phyloP scores from a whole-genome alignment of 2,888 invertebrate species.

The Dicyrtomina minuta region DNA sequence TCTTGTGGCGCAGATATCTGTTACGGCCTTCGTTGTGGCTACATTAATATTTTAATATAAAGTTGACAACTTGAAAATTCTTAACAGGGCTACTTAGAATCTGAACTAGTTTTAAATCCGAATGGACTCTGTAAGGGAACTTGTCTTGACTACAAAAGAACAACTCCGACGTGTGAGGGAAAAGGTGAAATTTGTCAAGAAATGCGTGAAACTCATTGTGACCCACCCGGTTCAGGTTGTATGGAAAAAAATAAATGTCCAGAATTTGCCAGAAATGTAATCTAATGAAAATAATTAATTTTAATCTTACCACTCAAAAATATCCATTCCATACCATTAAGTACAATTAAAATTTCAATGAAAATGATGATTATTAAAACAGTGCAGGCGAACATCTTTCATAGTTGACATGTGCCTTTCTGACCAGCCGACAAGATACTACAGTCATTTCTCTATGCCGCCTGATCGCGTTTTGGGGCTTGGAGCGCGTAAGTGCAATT shows the following conservation, averaged over 20 bases:
- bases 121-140: slow-evolving; percentile 20
- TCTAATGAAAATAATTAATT: neutral
- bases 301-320: neutral
- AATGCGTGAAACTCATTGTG: slow-evolving; percentile 23
- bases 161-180: slow-evolving; percentile 25
- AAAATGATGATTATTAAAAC: neutral
- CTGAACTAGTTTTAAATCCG: slow-evolving; percentile 29
- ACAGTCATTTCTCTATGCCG: neutral
- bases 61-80: neutral
- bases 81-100: slow-evolving; percentile 33
- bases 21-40: too few relatives aligned
- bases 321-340: too few relatives aligned
- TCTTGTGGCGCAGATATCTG: too few relatives aligned
- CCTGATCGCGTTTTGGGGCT: neutral
- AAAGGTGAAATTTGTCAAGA: slow-evolving; percentile 10
- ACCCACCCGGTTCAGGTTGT: slow-evolving; percentile 13
- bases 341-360: neutral
- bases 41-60: too few relatives aligned
- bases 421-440: neutral
- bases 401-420: slow-evolving; percentile 29
- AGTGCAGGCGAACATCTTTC: slow-evolving; percentile 26
- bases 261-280: slow-evolving; percentile 28
- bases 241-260: slow-evolving; percentile 26
- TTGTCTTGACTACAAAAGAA: slow-evolving; percentile 26
- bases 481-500: neutral